Percentiles rank a stretch among this genome's conserved stretches.
Evolutionary conservation across 2,113 vertebrate genomes (phyloP).

Genomic region (Grallaria varia): DNA sequence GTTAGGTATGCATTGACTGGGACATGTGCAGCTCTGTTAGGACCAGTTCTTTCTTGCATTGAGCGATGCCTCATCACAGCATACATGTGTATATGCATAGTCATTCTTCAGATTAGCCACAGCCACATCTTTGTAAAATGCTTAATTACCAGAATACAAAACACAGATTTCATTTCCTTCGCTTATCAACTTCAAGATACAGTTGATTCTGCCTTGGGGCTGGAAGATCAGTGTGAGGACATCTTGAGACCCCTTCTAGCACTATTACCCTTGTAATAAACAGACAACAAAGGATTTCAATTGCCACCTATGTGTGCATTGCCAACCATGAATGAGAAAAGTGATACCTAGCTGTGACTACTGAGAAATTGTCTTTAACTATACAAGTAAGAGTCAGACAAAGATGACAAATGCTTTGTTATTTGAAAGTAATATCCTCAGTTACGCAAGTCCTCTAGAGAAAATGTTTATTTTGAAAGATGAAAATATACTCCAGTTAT

Average conservation of each 20-base stretch:
- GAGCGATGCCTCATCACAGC: background rate
- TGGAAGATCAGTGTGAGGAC: conserved; percentile 47
- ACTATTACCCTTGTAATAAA: conserved; percentile 11
- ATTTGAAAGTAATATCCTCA: background rate
- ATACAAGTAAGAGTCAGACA: background rate
- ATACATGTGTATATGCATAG: conserved; percentile 53
- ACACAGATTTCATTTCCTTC: conserved; percentile 40
- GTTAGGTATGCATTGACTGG: conserved; percentile 20
- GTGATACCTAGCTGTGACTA: background rate
- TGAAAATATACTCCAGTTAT: background rate
- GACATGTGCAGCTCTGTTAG: conserved; percentile 1
- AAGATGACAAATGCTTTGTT: background rate
- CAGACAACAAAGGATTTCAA: conserved; percentile 18
- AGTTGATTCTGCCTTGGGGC: conserved; percentile 14
- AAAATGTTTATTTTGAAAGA: background rate
- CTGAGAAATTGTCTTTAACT: background rate
- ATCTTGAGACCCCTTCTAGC: conserved; percentile 1
- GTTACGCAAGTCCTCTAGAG: background rate
- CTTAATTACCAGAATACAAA: conserved; percentile 61
- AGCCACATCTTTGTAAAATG: conserved; percentile 54
- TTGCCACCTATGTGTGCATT: background rate
- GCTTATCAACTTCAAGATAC: conserved; percentile 49
- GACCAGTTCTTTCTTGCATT: background rate
- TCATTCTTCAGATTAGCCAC: conserved; percentile 57
- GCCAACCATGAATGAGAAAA: background rate